phyloP scores from a whole-genome alignment of 2,797 vertebrate genomes.

The Pseudochaenichthys georgianus region DNA sequence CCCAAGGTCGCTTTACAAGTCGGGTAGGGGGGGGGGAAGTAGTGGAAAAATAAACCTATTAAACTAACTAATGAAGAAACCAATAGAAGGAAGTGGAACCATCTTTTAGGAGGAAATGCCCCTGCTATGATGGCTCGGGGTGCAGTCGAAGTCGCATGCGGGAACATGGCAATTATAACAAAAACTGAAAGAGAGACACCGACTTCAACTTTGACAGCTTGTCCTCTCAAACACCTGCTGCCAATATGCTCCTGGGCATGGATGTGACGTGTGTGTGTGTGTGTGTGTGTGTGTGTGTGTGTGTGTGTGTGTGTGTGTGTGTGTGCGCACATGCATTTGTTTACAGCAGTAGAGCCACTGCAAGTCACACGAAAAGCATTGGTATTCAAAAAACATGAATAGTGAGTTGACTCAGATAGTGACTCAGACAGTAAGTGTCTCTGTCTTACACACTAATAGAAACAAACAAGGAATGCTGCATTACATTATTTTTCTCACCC shows the following conservation, averaged over 20 bases:
- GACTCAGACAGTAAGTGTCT: constrained; percentile 47
- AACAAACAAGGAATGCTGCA: constrained; percentile 43
- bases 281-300: too few species aligned
- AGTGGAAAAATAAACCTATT: too few species aligned
- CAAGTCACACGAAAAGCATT: constrained; percentile 10
- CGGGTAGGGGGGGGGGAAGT: too few species aligned
- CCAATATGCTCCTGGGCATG: constrained; percentile 32
- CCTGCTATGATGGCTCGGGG: not conserved
- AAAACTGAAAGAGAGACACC: constrained; percentile 8
- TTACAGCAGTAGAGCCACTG: constrained; percentile 14
- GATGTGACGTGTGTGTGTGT: constrained; percentile 19
- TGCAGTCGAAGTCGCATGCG: not conserved
- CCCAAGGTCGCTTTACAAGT: too few species aligned
- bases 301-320: not conserved
- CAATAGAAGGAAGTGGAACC: not conserved
- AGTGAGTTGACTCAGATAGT: constrained; percentile 33
- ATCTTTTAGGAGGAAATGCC: not conserved
- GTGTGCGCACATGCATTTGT: not conserved
- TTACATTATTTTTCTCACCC: constrained; percentile 47
- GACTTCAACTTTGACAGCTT: constrained; percentile 36
- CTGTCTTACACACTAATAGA: constrained; percentile 23
- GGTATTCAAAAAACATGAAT: not conserved
- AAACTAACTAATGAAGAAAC: too few species aligned
- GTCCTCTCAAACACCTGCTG: constrained; percentile 46
- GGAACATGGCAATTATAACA: constrained; percentile 27